These are phyloP conservation scores for Pristionchus fissidentatus DNA, from an alignment of 2,888 invertebrate genomes.

Conservation along the genomic window DNA sequence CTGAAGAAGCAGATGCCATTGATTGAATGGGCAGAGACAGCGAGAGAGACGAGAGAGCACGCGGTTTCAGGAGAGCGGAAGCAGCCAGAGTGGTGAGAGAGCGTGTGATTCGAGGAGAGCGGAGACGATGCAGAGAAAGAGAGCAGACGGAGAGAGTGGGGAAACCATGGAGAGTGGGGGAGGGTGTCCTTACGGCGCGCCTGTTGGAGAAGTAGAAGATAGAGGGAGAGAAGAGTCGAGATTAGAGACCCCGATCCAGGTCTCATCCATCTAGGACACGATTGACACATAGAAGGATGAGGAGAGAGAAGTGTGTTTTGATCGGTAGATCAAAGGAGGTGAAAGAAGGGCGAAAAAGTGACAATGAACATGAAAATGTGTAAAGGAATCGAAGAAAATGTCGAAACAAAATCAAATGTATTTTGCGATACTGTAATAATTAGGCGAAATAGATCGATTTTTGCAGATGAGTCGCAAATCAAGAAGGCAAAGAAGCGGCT, in stretches of 20 bases:
- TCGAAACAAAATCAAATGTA: too few species aligned
- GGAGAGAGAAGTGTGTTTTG: constrained; percentile 34
- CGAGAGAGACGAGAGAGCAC: not conserved
- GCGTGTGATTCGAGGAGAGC: not conserved
- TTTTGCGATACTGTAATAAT: not conserved
- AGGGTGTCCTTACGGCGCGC: constrained; percentile 40
- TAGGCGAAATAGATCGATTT: not conserved
- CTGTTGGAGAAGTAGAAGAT: constrained; percentile 20
- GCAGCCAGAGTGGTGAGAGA: too few species aligned
- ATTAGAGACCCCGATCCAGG: not conserved
- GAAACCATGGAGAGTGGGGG: not conserved
- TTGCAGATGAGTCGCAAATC: constrained; percentile 54
- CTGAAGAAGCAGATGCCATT: constrained; percentile 45
- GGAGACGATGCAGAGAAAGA: not conserved
- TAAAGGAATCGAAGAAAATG: too few species aligned
- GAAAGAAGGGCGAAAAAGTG: not conserved
- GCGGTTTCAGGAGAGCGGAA: not conserved
- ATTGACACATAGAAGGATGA: constrained; percentile 49
- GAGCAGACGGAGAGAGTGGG: not conserved
- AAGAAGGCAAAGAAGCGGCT: constrained; percentile 67
- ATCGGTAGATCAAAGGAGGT: not conserved
- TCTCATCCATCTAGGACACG: constrained; percentile 52
- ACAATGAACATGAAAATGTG: not conserved
- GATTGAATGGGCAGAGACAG: constrained; percentile 42
- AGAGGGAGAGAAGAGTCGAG: constrained; percentile 2